phyloP scores from a whole-genome alignment of 2,113 vertebrate species.

The Bubo scandiacus region DNA sequence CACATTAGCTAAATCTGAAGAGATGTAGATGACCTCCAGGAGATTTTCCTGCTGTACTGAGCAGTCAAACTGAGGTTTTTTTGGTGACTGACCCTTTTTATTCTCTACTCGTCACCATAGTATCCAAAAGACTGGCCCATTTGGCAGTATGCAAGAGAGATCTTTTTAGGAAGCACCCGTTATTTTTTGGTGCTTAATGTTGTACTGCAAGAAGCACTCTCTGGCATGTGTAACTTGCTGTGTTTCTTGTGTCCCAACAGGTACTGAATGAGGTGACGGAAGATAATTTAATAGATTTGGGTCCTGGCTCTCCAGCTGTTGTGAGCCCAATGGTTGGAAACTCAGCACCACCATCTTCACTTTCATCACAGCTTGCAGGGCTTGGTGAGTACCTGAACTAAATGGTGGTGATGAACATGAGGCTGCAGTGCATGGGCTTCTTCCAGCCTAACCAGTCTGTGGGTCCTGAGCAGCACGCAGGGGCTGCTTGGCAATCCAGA shows the following conservation, averaged over 20 bases:
- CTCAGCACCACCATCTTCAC: slow-evolving; percentile 78
- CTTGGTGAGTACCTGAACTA: slow-evolving; percentile 79
- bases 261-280: slow-evolving; percentile 93
- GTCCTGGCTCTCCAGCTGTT: slow-evolving; percentile 94
- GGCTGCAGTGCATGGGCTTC: not conserved
- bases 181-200: not conserved
- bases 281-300: slow-evolving; percentile 96
- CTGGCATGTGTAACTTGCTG: not conserved
- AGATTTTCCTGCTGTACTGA: not conserved
- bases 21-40: not conserved
- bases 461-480: not conserved
- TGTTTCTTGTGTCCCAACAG: slow-evolving; percentile 64
- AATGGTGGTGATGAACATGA: no score
- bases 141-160: not conserved
- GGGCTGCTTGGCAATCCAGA: not conserved
- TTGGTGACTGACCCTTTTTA: not conserved
- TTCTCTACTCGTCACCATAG: not conserved
- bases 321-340: slow-evolving; percentile 88
- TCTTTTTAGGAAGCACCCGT: not conserved
- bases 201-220: not conserved
- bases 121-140: not conserved
- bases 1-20: not conserved
- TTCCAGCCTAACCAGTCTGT: not conserved
- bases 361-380: slow-evolving; percentile 91
- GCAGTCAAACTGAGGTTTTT: not conserved